A percentile compares a stretch with the other conserved stretches of the same genome.
Evolutionary conservation across 2,797 vertebrate genomes (phyloP).

Genomic region (Chelonia mydas): DNA sequence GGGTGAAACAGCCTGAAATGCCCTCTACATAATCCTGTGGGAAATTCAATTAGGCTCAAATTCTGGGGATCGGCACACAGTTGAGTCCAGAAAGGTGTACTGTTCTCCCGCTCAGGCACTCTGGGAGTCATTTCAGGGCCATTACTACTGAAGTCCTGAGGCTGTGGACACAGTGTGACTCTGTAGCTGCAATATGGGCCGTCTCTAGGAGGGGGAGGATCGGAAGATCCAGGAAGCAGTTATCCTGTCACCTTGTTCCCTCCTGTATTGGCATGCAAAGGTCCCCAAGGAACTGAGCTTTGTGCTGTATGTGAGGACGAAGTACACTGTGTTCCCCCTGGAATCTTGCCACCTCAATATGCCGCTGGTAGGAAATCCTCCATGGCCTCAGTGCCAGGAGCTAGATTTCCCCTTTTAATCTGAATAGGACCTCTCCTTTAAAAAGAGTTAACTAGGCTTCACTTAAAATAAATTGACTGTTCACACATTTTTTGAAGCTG

Average conservation of each 20-base stretch:
- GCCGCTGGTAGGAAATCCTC: not conserved
- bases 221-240: not conserved
- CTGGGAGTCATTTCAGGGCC: not conserved
- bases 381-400: not conserved
- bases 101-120: not conserved
- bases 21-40: not conserved
- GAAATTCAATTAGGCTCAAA: not conserved
- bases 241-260: not conserved
- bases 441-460: not conserved
- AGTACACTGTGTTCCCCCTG: not conserved
- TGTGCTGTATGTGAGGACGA: not conserved
- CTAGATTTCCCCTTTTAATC: not conserved
- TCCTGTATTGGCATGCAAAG: not conserved
- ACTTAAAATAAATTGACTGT: not conserved
- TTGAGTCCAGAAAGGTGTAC: not conserved
- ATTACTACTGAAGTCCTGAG: not conserved
- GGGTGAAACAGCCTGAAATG: not conserved
- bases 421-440: not conserved
- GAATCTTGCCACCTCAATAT: not conserved
- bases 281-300: not conserved
- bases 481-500: not conserved
- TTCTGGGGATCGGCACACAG: not conserved
- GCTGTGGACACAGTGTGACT: not conserved
- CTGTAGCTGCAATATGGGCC: not conserved
- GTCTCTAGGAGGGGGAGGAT: accelerated